phyloP scores from a whole-genome alignment of 1,140 invertebrate species.

The Drosophila erecta region DNA sequence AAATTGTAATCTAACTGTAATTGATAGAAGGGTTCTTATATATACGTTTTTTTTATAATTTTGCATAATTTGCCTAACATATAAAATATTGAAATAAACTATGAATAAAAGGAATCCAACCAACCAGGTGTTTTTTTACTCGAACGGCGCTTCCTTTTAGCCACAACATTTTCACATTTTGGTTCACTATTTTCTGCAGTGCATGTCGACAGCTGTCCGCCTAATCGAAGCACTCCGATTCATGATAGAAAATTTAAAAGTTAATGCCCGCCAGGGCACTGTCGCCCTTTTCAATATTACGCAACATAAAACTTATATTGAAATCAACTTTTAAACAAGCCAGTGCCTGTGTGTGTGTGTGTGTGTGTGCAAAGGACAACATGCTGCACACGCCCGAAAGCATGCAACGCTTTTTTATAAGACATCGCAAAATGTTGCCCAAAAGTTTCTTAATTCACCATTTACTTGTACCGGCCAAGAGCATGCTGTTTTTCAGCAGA shows the following conservation, averaged over 20 bases:
- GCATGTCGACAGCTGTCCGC: not conserved
- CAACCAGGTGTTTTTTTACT: not conserved
- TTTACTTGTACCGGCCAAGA: not conserved
- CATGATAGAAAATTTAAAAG: conserved; percentile 3
- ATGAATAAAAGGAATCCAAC: conserved; percentile 63
- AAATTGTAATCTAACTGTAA: conserved; percentile 63
- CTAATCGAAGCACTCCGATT: conserved; percentile 5
- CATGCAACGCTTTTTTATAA: conserved; percentile 2
- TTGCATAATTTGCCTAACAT: conserved; percentile 78
- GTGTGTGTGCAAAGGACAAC: not conserved
- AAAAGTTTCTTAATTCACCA: conserved; percentile 4
- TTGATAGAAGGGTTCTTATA: conserved; percentile 67
- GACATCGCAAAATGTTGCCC: conserved; percentile 4
- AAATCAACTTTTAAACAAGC: conserved; percentile 12
- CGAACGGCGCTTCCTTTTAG: not conserved
- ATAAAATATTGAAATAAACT: conserved; percentile 59
- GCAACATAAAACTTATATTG: conserved; percentile 13
- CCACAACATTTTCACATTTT: too few relatives aligned
- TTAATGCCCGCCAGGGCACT: conserved; percentile 2
- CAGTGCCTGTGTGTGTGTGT: not conserved
- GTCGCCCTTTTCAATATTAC: conserved; percentile 5
- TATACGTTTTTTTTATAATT: conserved; percentile 70
- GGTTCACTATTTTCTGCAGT: not conserved
- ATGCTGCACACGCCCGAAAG: conserved; percentile 1
- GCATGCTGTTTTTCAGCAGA: not conserved